Conservation (phyloP, 2,797 vertebrate species). For the Gephyroberyx darwinii region DNA sequence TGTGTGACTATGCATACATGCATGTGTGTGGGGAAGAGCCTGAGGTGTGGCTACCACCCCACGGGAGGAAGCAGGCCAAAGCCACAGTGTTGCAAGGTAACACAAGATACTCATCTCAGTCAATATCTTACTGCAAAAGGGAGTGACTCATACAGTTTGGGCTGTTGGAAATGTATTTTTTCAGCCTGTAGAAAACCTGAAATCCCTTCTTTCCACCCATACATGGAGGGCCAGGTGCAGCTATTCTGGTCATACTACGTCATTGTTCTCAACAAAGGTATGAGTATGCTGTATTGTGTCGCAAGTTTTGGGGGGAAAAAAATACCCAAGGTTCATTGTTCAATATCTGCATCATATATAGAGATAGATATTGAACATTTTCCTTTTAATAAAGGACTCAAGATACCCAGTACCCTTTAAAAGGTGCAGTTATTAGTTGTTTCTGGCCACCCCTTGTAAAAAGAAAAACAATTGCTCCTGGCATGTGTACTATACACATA, state of each 20-base stretch:
- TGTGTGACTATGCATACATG: neutral
- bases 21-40: slow-evolving; percentile 36
- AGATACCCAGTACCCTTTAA: too few relatives aligned
- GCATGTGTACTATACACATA: neutral
- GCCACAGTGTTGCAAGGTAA: slow-evolving; percentile 15
- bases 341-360: too few relatives aligned
- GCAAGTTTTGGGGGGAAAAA: too few relatives aligned
- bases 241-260: too few relatives aligned
- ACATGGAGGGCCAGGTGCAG: too few relatives aligned
- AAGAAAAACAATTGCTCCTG: too few relatives aligned
- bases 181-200: slow-evolving; percentile 19
- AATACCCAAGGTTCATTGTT: too few relatives aligned
- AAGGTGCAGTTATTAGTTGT: too few relatives aligned
- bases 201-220: neutral
- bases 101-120: slow-evolving; percentile 34
- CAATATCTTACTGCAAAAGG: slow-evolving; percentile 45
- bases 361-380: too few relatives aligned
- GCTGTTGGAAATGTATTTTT: slow-evolving; percentile 40
- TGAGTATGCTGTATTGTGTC: neutral
- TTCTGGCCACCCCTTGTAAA: too few relatives aligned
- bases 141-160: slow-evolving; percentile 43
- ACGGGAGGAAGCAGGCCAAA: slow-evolving; percentile 45
- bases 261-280: neutral
- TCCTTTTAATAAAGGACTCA: too few relatives aligned
- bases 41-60: slow-evolving; percentile 26